Evolutionary conservation across 2,888 invertebrate genomes (phyloP).

Genomic region (Pachycephus smyrnensis): DNA sequence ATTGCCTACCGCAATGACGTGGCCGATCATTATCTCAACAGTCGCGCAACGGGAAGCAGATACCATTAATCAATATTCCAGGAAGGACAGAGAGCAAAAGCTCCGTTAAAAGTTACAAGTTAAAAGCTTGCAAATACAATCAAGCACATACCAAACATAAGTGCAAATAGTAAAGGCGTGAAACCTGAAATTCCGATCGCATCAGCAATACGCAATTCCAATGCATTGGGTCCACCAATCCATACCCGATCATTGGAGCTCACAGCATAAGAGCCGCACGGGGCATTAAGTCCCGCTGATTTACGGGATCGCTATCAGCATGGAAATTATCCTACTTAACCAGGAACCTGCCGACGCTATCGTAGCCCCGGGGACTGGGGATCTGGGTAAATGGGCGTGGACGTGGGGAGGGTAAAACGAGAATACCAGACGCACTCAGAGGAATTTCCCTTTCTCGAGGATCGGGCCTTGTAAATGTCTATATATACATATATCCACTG

Average conservation of each 20-base stretch:
- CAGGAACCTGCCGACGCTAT: background rate
- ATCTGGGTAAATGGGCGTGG: background rate
- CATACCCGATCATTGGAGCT: background rate
- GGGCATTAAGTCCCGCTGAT: background rate
- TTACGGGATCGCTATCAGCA: background rate
- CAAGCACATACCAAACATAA: background rate
- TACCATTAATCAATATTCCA: conserved; percentile 43
- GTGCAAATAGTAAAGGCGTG: background rate
- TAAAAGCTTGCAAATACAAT: background rate
- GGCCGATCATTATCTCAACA: conserved; percentile 42
- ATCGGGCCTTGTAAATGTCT: background rate
- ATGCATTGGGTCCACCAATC: background rate
- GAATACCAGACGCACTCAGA: background rate
- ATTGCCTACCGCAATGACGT: conserved; percentile 37
- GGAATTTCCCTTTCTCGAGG: background rate
- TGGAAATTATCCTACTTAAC: background rate
- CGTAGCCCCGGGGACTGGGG: background rate
- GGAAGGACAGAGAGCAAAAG: background rate
- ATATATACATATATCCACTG: background rate
- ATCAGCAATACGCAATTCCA: background rate
- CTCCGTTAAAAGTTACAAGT: too few relatives aligned
- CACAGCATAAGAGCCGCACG: background rate
- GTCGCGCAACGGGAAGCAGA: conserved; percentile 29
- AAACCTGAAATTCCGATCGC: background rate
- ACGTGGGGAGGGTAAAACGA: background rate